Conservation (phyloP, 2,888 invertebrate genomes). For the Pterobdella sp. region DNA sequence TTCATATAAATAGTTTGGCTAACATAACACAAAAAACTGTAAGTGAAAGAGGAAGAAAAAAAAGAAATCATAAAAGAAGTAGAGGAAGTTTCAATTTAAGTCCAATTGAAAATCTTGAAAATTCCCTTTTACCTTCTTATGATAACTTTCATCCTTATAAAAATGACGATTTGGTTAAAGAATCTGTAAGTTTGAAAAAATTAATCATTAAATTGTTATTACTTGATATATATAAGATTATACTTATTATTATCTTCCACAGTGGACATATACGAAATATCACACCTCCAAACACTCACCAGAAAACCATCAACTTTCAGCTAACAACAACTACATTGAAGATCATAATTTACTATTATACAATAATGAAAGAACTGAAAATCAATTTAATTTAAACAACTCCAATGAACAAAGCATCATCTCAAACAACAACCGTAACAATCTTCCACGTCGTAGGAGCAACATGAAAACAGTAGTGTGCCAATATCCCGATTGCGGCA, state of each 20-base stretch:
- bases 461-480: constrained; percentile 30
- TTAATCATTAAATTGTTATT: not conserved
- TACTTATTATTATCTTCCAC: not conserved
- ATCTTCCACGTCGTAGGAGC: constrained; percentile 18
- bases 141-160: constrained; percentile 19
- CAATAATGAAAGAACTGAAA: not conserved
- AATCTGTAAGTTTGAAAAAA: constrained; percentile 20
- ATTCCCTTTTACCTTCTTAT: not conserved
- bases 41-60: not conserved
- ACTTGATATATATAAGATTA: not conserved
- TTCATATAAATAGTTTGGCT: too few relatives aligned
- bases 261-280: constrained; percentile 27
- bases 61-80: not conserved
- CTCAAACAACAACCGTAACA: not conserved
- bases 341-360: not conserved
- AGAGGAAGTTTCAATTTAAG: not conserved
- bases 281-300: constrained; percentile 11
- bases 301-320: not conserved
- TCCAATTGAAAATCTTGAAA: constrained; percentile 14
- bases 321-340: not conserved
- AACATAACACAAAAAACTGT: not conserved
- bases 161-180: constrained; percentile 18
- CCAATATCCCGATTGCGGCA: constrained; percentile 31
- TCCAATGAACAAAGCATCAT: not conserved
- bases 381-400: not conserved